phyloP scores from a whole-genome alignment of 2,113 vertebrate genomes.

The Pseudorhombus dupliciocellatus region DNA sequence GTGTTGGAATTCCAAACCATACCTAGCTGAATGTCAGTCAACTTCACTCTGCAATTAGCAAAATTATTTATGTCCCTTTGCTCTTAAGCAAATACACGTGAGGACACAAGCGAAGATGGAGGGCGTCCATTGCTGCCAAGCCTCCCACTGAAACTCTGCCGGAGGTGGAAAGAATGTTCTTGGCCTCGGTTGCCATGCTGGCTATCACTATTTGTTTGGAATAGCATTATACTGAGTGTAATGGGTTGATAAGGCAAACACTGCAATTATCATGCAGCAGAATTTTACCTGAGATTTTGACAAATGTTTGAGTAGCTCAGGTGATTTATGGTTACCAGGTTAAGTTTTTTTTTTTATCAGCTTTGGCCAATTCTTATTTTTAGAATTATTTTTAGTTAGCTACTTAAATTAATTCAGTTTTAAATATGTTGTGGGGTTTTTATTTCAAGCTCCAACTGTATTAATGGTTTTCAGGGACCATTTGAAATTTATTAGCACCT shows the following conservation, averaged over 20 bases:
- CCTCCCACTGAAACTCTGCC: slow-evolving; percentile 29
- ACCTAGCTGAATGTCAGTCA: slow-evolving; percentile 73
- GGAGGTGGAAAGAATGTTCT: slow-evolving; percentile 66
- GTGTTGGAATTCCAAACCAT: slow-evolving; percentile 64
- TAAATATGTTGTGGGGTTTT: not conserved
- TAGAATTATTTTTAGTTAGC: not conserved
- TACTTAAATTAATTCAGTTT: not conserved
- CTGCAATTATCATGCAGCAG: slow-evolving; percentile 42
- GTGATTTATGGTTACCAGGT: slow-evolving; percentile 51
- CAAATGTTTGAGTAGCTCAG: slow-evolving; percentile 20
- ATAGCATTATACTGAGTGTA: slow-evolving; percentile 33
- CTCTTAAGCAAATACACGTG: slow-evolving; percentile 59
- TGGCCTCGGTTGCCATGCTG: slow-evolving; percentile 32
- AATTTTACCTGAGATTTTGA: slow-evolving; percentile 39
- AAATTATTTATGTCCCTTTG: slow-evolving; percentile 74
- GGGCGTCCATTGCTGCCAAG: slow-evolving; percentile 5
- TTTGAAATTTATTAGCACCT: not conserved
- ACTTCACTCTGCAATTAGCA: slow-evolving; percentile 74
- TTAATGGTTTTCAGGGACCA: not conserved
- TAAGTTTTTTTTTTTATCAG: not conserved
- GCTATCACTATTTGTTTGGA: slow-evolving; percentile 53
- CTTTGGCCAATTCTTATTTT: not conserved
- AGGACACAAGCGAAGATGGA: slow-evolving; percentile 54
- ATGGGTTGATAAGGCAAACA: slow-evolving; percentile 21
- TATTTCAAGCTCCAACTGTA: not conserved